These are phyloP conservation scores for Grammomys dolichurus DNA, from an alignment of 2,113 vertebrate genomes.

Conservation along the genomic window DNA sequence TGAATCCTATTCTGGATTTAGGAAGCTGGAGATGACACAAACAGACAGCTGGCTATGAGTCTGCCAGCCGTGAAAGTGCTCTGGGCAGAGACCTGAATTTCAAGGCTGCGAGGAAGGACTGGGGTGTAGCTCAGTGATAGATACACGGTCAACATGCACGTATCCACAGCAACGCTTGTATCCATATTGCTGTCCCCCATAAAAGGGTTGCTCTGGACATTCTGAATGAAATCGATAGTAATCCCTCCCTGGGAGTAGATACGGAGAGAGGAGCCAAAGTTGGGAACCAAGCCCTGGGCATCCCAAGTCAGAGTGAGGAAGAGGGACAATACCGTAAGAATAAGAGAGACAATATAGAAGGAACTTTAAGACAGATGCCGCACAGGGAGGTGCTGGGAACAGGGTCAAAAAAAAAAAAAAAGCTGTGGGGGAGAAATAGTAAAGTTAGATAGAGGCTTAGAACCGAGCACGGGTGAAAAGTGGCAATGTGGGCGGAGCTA, in stretches of 20 bases:
- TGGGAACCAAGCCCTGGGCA: background rate
- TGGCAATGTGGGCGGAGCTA: fast-evolving
- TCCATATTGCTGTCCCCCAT: background rate
- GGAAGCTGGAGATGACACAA: background rate
- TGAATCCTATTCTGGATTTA: background rate
- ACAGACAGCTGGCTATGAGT: background rate
- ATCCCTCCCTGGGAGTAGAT: background rate
- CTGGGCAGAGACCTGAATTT: background rate
- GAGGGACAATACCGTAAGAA: background rate
- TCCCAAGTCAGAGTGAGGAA: background rate
- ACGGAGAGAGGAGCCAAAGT: background rate
- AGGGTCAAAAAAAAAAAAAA: background rate
- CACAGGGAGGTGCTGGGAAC: background rate
- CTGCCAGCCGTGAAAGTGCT: background rate
- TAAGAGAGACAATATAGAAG: background rate
- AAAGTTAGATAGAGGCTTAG: background rate
- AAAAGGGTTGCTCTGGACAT: background rate
- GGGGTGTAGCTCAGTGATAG: background rate
- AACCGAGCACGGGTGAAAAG: background rate
- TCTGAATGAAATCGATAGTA: background rate
- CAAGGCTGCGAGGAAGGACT: background rate
- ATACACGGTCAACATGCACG: no score
- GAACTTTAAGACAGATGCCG: background rate
- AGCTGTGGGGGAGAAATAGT: background rate
- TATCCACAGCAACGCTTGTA: no score